phyloP scores from a whole-genome alignment of 2,888 invertebrate genomes.

The Drosophila paranaensis region DNA sequence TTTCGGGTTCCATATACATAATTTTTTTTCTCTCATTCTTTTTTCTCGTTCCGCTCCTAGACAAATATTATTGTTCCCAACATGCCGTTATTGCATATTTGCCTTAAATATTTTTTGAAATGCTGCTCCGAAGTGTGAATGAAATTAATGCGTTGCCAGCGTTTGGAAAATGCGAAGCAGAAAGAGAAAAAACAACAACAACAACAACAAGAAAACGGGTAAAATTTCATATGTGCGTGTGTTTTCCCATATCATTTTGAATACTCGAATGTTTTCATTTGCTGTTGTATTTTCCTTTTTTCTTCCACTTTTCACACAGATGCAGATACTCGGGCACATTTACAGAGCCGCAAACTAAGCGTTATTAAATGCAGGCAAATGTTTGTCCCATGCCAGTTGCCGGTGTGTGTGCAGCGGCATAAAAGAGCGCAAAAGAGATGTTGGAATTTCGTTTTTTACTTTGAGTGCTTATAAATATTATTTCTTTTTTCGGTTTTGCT shows the following conservation, averaged over 20 bases:
- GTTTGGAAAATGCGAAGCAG: slow-evolving; percentile 35
- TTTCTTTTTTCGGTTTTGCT: slow-evolving; percentile 52
- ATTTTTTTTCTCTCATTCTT: slow-evolving; percentile 6
- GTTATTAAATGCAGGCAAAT: slow-evolving; percentile 78
- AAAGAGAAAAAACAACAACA: neutral
- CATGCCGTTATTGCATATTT: slow-evolving; percentile 81
- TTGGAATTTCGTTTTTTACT: slow-evolving; percentile 44
- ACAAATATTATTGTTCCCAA: slow-evolving; percentile 81
- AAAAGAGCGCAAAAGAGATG: slow-evolving; percentile 55
- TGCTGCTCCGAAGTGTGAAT: slow-evolving; percentile 77
- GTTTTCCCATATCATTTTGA: slow-evolving; percentile 73
- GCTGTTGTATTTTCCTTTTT: slow-evolving; percentile 50
- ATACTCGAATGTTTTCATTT: slow-evolving; percentile 44
- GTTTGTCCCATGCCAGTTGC: slow-evolving; percentile 48
- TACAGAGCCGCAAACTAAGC: slow-evolving; percentile 57
- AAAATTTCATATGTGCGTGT: slow-evolving; percentile 59
- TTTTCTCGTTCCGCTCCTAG: slow-evolving; percentile 64
- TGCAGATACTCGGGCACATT: slow-evolving; percentile 56
- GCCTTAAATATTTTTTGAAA: slow-evolving; percentile 70
- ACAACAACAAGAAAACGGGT: slow-evolving; percentile 42
- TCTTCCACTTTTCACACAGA: slow-evolving; percentile 63
- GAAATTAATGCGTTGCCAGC: slow-evolving; percentile 79
- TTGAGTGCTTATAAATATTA: slow-evolving; percentile 54
- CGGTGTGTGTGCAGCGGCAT: slow-evolving; percentile 55
- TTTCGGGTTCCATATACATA: slow-evolving; percentile 26